Evolutionary conservation across 1,140 invertebrate species (phyloP).

Genomic region (Lanistes nyassanus): DNA sequence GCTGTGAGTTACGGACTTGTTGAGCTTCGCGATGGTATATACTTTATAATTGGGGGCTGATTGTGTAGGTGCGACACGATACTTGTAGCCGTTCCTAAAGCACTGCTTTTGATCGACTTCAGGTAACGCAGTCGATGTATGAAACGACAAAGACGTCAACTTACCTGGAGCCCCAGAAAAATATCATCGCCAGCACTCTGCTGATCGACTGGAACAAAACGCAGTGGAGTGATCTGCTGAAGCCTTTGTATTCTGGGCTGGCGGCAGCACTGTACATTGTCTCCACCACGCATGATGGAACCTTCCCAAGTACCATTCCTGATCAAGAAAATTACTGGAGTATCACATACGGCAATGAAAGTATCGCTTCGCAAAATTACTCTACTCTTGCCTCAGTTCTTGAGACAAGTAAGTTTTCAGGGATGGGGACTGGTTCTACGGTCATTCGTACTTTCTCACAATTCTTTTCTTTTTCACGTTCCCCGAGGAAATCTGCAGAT

Average conservation of each 20-base stretch:
- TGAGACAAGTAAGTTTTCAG: not conserved
- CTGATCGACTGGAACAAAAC: not conserved
- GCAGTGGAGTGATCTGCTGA: not conserved
- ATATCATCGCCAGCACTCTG: not conserved
- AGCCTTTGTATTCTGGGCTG: constrained; percentile 11
- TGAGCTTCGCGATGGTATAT: too few relatives aligned
- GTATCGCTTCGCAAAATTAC: not conserved
- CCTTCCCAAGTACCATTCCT: not conserved
- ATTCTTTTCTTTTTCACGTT: too few relatives aligned
- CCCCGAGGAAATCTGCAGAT: too few relatives aligned
- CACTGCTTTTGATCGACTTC: not conserved
- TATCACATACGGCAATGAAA: not conserved
- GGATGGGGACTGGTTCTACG: too few relatives aligned
- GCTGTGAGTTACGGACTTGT: too few relatives aligned
- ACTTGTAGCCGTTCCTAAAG: not conserved
- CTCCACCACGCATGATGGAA: too few relatives aligned
- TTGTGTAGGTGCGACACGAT: too few relatives aligned
- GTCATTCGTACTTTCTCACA: too few relatives aligned
- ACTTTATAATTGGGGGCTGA: too few relatives aligned
- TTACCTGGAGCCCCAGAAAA: not conserved
- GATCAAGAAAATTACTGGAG: not conserved
- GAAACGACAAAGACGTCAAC: not conserved
- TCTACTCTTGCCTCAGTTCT: not conserved
- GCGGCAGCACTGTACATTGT: constrained; percentile 5
- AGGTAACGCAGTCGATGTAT: not conserved